phyloP scores from a whole-genome alignment of 2,888 invertebrate species.

The Eurytoma californica region DNA sequence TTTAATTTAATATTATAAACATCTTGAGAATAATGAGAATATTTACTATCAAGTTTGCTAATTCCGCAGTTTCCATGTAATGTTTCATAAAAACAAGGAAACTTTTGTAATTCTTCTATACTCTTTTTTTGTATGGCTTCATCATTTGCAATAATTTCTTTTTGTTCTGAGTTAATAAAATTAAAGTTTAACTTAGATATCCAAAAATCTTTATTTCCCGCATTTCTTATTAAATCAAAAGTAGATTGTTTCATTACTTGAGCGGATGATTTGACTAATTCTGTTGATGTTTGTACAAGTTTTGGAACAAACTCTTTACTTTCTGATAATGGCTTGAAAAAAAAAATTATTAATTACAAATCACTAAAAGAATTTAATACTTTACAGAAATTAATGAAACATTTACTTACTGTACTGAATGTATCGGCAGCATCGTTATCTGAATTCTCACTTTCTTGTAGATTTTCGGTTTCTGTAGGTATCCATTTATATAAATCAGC shows the following conservation, averaged over 20 bases:
- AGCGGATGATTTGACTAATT: conserved; percentile 75
- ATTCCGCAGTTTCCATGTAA: conserved; percentile 66
- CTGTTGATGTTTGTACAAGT: conserved; percentile 72
- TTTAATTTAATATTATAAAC: conserved; percentile 70
- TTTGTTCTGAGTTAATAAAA: conserved; percentile 58
- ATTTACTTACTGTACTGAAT: conserved; percentile 42
- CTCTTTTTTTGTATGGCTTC: conserved; percentile 55
- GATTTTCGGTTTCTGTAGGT: conserved; percentile 61
- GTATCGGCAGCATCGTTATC: conserved; percentile 79
- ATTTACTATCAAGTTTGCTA: conserved; percentile 70
- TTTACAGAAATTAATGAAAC: conserved; percentile 13
- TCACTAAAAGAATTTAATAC: conserved; percentile 33
- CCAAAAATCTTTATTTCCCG: conserved; percentile 73
- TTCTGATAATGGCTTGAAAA: conserved; percentile 35
- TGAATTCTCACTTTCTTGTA: conserved; percentile 73
- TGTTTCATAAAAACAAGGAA: conserved; percentile 73
- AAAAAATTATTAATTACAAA: conserved; percentile 33
- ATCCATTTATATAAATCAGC: conserved; percentile 68
- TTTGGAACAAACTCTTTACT: conserved; percentile 68
- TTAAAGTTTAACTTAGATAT: conserved; percentile 69
- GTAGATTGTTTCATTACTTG: conserved; percentile 72
- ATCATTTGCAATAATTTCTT: conserved; percentile 55
- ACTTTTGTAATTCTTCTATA: conserved; percentile 66
- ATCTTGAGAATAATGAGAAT: conserved; percentile 70
- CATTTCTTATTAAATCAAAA: conserved; percentile 71